Evolutionary conservation across 1,140 invertebrate species (phyloP), one percentile per base, ranked within the genome.

Genomic region (Drosophila hydei): DNA sequence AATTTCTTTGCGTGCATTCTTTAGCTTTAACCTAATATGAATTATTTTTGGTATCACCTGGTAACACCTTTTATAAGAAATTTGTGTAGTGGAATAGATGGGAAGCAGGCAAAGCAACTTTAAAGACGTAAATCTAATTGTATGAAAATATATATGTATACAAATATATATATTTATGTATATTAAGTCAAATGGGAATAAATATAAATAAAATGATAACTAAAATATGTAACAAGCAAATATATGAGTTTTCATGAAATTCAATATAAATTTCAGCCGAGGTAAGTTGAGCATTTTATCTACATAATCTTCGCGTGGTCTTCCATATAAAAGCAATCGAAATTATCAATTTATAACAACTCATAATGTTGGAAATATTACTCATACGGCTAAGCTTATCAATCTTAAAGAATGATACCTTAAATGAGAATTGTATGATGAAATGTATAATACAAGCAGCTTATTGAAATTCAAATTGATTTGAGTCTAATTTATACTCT

Each of bases 101-200:
- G 77, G 77, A 87, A 68, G 83, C 81, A 85, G 77, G 80, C 80
- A 85, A 60, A 81, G 81, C 71, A 85, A 85, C 81, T 81, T 72
- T 77, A 75, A 85, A 85, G 83, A 85, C 81, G 81, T 85, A 85
- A 85, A 87, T 87, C 65, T 87, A 88, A 85, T 87, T 87, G 67
- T 88, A 85, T 87, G 81, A 72, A 81, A 83, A 77, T 73, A 80
- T 83, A 79, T 83, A 71, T 83, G 75, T 77, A 85, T 51, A 64
- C 69, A 77, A 74, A 56, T 85, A 84, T 58, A 58, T 52, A 79
- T 83, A 78, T 83, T 75, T 83, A 78, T 81, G 52, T 87, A 85
- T 55, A 68, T 77, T 85, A 85, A 85, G 81, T 85, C 70, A 78
- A 85, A 87, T 72, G 81, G 81, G 77, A 85, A 87, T 88, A 69